Conservation (phyloP, 2,888 invertebrate genomes). For the Drosophila borealis region DNA sequence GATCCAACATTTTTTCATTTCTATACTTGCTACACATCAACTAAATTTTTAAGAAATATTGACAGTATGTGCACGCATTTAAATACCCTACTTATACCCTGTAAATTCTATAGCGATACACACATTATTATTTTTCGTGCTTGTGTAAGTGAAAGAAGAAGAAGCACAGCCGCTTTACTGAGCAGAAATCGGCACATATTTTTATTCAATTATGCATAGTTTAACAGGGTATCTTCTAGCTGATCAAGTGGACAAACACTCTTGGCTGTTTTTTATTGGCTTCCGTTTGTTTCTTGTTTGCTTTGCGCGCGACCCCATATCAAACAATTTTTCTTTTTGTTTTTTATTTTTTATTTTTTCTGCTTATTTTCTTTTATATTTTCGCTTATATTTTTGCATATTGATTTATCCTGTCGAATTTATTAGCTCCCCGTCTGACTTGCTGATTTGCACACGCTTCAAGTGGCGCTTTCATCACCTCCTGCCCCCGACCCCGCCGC, state of each 20-base stretch:
- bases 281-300: conserved; percentile 40
- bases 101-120: too few species aligned
- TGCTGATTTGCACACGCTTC: conserved; percentile 67
- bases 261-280: conserved; percentile 38
- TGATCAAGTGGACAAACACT: not conserved
- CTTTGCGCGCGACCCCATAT: conserved; percentile 26
- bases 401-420: conserved; percentile 77
- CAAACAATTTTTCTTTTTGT: conserved; percentile 28
- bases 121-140: too few species aligned
- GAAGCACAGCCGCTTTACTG: too few species aligned
- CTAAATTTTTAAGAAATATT: too few species aligned
- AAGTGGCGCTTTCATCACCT: conserved; percentile 60
- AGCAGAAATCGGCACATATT: too few species aligned
- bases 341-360: conserved; percentile 17
- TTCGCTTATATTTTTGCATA: conserved; percentile 49
- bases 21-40: too few species aligned
- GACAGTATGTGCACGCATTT: too few species aligned
- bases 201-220: too few species aligned
- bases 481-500: too few species aligned
- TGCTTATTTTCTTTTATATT: conserved; percentile 20
- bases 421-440: conserved; percentile 62
- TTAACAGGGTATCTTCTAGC: not conserved
- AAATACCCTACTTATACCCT: too few species aligned
- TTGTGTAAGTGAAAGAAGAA: too few species aligned
- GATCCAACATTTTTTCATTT: too few species aligned